phyloP scores from a whole-genome alignment of 1,140 invertebrate genomes.

The Parasteatoda tepidariorum region DNA sequence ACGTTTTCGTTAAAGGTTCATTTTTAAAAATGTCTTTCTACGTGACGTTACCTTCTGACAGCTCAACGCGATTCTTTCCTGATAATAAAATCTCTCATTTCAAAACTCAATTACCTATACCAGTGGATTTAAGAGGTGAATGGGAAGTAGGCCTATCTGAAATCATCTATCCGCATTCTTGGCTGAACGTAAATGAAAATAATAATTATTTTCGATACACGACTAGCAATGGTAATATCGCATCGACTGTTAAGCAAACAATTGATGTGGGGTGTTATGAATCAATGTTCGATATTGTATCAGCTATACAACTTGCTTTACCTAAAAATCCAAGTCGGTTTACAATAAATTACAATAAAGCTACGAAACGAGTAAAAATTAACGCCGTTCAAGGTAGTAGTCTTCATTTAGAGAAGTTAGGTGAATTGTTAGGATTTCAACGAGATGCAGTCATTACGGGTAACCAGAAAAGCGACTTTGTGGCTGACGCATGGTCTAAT shows the following conservation, averaged over 20 bases:
- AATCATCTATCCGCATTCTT: slow-evolving; percentile 21
- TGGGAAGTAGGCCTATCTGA: slow-evolving; percentile 9
- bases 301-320: neutral
- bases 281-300: neutral
- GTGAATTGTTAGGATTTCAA: neutral
- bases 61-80: neutral
- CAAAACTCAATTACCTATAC: neutral
- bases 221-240: neutral
- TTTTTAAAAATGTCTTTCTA: slow-evolving; percentile 7
- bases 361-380: neutral
- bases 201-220: neutral
- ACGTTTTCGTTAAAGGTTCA: too few relatives aligned
- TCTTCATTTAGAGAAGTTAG: neutral
- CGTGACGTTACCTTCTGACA: slow-evolving; percentile 2
- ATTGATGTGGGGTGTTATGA: neutral
- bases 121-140: neutral
- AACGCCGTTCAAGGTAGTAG: neutral
- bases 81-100: slow-evolving; percentile 14
- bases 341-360: too few relatives aligned
- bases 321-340: neutral
- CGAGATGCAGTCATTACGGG: neutral
- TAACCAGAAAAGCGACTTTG: neutral
- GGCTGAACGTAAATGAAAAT: slow-evolving; percentile 9
- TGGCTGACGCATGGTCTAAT: neutral
- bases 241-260: neutral